phyloP scores from a whole-genome alignment of 1,140 invertebrate species.

The Tetramorium simillimum region DNA sequence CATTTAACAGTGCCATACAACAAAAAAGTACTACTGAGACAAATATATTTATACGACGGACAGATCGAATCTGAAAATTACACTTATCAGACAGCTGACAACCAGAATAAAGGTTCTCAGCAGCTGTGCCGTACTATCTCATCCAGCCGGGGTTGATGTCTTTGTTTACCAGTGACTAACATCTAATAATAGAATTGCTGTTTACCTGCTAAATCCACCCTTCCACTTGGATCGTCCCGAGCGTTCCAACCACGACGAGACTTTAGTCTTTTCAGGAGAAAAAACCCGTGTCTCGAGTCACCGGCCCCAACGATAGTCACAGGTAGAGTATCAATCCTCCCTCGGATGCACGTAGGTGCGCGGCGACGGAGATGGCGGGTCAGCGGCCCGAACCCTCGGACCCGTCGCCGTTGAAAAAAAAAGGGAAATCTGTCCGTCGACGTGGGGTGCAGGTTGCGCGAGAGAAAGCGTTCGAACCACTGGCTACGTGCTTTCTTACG shows the following conservation, averaged over 20 bases:
- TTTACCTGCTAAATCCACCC: slow-evolving; percentile 43
- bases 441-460: slow-evolving; percentile 48
- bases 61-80: neutral
- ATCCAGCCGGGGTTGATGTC: slow-evolving; percentile 6
- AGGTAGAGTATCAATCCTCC: slow-evolving; percentile 47
- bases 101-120: neutral
- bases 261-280: slow-evolving; percentile 20
- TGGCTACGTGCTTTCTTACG: slow-evolving; percentile 78
- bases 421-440: slow-evolving; percentile 28
- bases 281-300: slow-evolving; percentile 28
- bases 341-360: slow-evolving; percentile 10
- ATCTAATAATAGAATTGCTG: slow-evolving; percentile 52
- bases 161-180: slow-evolving; percentile 8
- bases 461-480: slow-evolving; percentile 64
- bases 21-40: neutral
- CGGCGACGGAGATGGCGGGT: neutral
- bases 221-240: neutral
- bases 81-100: neutral
- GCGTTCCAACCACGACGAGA: slow-evolving; percentile 5
- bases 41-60: neutral
- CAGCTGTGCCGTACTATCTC: neutral
- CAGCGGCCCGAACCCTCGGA: slow-evolving; percentile 26
- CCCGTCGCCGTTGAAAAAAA: slow-evolving; percentile 13
- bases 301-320: slow-evolving; percentile 46
- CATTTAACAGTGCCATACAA: neutral